A percentile compares a stretch with the other conserved stretches of the same genome.
phyloP scores from a whole-genome alignment of 2,888 invertebrate species.

The Volucella zonaria region DNA sequence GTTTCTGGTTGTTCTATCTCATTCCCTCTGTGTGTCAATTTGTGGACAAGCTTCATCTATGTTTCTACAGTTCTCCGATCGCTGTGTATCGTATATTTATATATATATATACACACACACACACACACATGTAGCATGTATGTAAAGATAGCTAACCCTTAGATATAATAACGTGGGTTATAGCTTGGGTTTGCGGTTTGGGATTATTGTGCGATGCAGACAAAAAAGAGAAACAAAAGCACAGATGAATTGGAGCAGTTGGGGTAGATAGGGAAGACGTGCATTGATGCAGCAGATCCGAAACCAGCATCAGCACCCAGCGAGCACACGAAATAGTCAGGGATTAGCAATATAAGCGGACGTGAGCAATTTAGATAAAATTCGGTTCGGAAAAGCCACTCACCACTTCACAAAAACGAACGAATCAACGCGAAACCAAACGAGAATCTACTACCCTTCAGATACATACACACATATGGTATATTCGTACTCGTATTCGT shows the following conservation, averaged over 20 bases:
- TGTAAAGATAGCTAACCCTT: not conserved
- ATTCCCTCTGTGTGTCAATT: constrained; percentile 69
- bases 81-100: constrained; percentile 4
- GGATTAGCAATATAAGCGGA: constrained; percentile 74
- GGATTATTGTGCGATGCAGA: constrained; percentile 70
- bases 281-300: constrained; percentile 57
- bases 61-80: constrained; percentile 27
- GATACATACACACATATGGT: not conserved
- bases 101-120: constrained; percentile 3
- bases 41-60: constrained; percentile 72
- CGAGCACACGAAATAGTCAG: constrained; percentile 71
- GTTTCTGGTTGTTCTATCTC: constrained; percentile 55
- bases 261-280: constrained; percentile 34
- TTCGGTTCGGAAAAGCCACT: constrained; percentile 73
- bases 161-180: constrained; percentile 57
- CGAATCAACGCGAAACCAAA: constrained; percentile 10
- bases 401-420: constrained; percentile 66
- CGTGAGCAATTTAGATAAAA: constrained; percentile 74
- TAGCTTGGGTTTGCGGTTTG: constrained; percentile 54
- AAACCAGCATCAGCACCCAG: constrained; percentile 11
- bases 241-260: not conserved
- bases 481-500: constrained; percentile 5
- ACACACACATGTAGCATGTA: not conserved
- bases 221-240: constrained; percentile 51
- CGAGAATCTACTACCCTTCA: constrained; percentile 18